A percentile compares a stretch with the other conserved stretches of the same genome.
Evolutionary conservation across 2,888 invertebrate species (phyloP).

Genomic region (Pimpla rufipes): DNA sequence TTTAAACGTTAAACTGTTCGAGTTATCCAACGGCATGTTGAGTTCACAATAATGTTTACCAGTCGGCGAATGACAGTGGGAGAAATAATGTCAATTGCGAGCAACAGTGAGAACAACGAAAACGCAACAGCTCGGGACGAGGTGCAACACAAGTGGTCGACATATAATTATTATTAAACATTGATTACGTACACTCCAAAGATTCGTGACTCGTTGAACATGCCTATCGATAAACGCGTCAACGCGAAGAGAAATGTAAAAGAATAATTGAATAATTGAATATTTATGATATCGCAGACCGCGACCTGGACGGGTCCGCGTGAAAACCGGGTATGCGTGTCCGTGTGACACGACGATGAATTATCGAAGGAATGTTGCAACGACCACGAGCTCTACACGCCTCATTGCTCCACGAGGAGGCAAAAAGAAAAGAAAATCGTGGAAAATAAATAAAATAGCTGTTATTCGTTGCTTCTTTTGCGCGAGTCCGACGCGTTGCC

Average conservation of each 20-base stretch:
- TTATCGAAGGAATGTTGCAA: conserved; percentile 12
- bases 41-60: conserved; percentile 16
- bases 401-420: conserved; percentile 26
- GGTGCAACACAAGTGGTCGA: conserved; percentile 68
- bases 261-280: neutral
- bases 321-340: neutral
- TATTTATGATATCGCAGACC: conserved; percentile 2
- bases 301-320: neutral
- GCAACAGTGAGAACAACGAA: conserved; percentile 26
- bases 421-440: conserved; percentile 13
- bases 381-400: neutral
- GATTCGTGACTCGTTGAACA: conserved; percentile 37
- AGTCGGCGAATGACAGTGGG: neutral
- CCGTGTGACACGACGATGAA: neutral
- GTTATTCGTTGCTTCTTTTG: conserved; percentile 65
- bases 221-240: conserved; percentile 21
- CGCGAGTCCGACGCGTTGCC: conserved; percentile 63
- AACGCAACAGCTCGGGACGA: conserved; percentile 69
- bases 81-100: conserved; percentile 1
- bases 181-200: conserved; percentile 70
- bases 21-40: conserved; percentile 20
- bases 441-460: conserved; percentile 44
- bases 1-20: neutral
- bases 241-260: neutral
- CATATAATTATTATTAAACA: conserved; percentile 65